Conservation (phyloP, 2,888 invertebrate species). For the Agrochola macilenta region DNA sequence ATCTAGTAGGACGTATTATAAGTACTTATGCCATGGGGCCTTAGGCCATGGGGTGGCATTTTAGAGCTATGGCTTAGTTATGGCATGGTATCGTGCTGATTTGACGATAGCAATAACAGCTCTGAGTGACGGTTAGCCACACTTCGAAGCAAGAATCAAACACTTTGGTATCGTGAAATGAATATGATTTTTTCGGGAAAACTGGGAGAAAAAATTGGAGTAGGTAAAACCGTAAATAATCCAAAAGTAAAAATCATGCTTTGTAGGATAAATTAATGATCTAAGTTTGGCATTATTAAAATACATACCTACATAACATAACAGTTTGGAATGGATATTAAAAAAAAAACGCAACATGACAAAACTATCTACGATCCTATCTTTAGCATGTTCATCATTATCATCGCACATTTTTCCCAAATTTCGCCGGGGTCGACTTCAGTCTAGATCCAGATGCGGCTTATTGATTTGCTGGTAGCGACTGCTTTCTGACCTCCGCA, state of each 20-base stretch:
- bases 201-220: not conserved
- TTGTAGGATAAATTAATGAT: not conserved
- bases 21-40: too few species aligned
- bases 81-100: not conserved
- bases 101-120: not conserved
- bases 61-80: not conserved
- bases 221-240: not conserved
- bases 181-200: not conserved
- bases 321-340: too few species aligned
- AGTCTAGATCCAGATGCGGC: constrained; percentile 56
- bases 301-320: not conserved
- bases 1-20: too few species aligned
- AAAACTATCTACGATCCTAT: constrained; percentile 1
- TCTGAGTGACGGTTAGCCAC: not conserved
- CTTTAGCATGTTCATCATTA: constrained; percentile 30
- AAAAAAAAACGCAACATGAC: not conserved
- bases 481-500: constrained; percentile 54
- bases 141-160: not conserved
- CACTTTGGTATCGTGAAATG: not conserved
- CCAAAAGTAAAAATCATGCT: not conserved
- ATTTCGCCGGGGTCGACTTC: constrained; percentile 34
- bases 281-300: not conserved
- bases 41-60: not conserved
- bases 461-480: constrained; percentile 51
- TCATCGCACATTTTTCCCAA: constrained; percentile 29